Conservation (phyloP, 92 coral and sea anemone species). For the Isaurus tuberculatus region DNA sequence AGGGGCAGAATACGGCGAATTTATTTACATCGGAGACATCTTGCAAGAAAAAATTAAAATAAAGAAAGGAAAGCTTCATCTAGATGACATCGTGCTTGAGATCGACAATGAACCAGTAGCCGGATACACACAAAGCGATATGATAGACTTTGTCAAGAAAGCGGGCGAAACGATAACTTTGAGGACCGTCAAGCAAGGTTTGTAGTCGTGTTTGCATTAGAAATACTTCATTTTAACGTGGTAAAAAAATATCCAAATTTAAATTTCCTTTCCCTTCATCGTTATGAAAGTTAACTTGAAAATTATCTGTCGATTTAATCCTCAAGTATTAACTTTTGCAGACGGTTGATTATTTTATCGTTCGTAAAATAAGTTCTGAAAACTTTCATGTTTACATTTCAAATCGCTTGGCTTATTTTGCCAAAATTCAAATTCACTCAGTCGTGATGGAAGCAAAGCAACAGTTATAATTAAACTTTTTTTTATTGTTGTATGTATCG, state of each 20-base stretch:
- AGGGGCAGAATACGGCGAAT: constrained; percentile 98
- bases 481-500: background rate
- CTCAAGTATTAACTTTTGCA: constrained; percentile 10
- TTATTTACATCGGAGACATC: constrained; percentile 86
- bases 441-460: background rate
- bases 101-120: constrained; percentile 87
- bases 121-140: constrained; percentile 91
- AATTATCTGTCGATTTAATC: background rate
- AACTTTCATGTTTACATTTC: constrained; percentile 35
- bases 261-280: background rate
- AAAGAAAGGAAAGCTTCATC: constrained; percentile 87
- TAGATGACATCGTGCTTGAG: constrained; percentile 86
- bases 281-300: background rate
- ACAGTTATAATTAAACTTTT: background rate
- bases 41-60: constrained; percentile 86
- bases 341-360: constrained; percentile 15
- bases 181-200: constrained; percentile 96
- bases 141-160: constrained; percentile 86
- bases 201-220: background rate
- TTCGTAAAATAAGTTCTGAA: constrained; percentile 30
- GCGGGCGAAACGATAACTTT: constrained; percentile 79
- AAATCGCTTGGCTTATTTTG: constrained; percentile 23
- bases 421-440: constrained; percentile 4
- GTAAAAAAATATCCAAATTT: background rate
- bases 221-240: background rate